Conservation (phyloP, 2,888 invertebrate species). For the Drosophila borealis region DNA sequence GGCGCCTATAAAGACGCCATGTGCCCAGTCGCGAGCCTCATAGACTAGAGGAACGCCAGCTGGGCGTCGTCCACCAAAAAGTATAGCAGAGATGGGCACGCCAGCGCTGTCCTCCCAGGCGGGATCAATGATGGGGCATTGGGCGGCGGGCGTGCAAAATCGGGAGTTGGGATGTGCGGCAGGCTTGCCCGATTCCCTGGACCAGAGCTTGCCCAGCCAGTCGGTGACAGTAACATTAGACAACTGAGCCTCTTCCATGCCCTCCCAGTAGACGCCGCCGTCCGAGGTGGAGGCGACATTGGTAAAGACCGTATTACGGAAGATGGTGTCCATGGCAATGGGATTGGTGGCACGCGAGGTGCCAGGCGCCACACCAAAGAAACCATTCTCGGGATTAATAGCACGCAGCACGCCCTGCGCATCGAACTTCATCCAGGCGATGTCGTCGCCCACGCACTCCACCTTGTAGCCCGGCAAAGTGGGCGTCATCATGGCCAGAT, state of each 20-base stretch:
- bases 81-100: conserved; percentile 97
- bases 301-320: conserved; percentile 97
- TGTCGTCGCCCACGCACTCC: conserved; percentile 98
- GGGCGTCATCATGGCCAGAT: conserved; percentile 99
- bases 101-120: conserved; percentile 96
- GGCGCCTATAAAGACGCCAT: conserved; percentile 98
- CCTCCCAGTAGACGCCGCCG: conserved; percentile 99
- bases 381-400: conserved; percentile 99
- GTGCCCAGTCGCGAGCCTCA: conserved; percentile 96
- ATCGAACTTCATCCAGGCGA: conserved; percentile 99
- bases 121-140: conserved; percentile 98
- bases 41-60: conserved; percentile 96
- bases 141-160: conserved; percentile 97
- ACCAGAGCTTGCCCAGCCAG: conserved; percentile 94
- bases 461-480: conserved; percentile 96
- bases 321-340: conserved; percentile 97
- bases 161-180: conserved; percentile 99
- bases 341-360: conserved; percentile 97
- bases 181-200: conserved; percentile 87
- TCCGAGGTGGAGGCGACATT: conserved; percentile 98
- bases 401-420: conserved; percentile 94
- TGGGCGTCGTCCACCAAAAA: conserved; percentile 98
- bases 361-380: conserved; percentile 99
- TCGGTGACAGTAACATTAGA: conserved; percentile 88
- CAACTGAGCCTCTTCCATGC: conserved; percentile 92